These are phyloP conservation scores for Melanargia galathea DNA, from an alignment of 2,888 invertebrate species.

Conservation along the genomic window DNA sequence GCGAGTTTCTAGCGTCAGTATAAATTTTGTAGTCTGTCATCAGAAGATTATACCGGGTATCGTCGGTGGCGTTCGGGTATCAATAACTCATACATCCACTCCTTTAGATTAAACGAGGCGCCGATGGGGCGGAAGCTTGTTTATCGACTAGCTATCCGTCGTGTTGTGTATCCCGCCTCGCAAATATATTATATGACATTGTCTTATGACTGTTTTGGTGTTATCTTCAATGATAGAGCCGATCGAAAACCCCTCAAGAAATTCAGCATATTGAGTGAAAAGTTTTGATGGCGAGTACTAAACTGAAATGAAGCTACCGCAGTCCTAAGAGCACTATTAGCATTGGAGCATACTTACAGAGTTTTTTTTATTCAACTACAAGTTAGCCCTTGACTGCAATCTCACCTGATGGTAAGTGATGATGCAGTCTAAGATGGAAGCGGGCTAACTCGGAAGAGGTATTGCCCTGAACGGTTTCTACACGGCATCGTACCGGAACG, in stretches of 20 bases:
- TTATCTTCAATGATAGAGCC: neutral
- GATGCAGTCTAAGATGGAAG: too few species aligned
- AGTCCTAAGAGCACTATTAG: too few species aligned
- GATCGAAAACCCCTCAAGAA: neutral
- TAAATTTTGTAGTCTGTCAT: constrained; percentile 24
- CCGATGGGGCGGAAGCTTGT: constrained; percentile 38
- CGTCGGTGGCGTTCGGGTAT: constrained; percentile 15
- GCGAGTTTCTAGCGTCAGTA: constrained; percentile 1
- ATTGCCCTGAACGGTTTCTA: too few species aligned
- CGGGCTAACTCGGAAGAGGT: too few species aligned
- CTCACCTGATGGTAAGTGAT: too few species aligned
- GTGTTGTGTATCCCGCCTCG: constrained; percentile 12
- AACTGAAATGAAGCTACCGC: neutral
- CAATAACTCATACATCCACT: constrained; percentile 36
- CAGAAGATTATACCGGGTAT: constrained; percentile 24
- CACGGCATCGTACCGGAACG: too few species aligned
- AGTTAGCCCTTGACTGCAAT: too few species aligned
- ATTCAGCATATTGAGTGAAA: neutral
- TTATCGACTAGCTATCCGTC: constrained; percentile 29
- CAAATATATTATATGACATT: constrained; percentile 17
- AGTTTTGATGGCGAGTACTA: neutral
- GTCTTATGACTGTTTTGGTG: constrained; percentile 11
- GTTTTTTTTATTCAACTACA: too few species aligned
- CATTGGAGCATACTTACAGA: too few species aligned
- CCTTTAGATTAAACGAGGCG: constrained; percentile 41